A percentile compares a stretch with the other conserved stretches of the same genome.
These are phyloP conservation scores for Apus apus DNA, from an alignment of 2,113 vertebrate species.

Conservation along the genomic window DNA sequence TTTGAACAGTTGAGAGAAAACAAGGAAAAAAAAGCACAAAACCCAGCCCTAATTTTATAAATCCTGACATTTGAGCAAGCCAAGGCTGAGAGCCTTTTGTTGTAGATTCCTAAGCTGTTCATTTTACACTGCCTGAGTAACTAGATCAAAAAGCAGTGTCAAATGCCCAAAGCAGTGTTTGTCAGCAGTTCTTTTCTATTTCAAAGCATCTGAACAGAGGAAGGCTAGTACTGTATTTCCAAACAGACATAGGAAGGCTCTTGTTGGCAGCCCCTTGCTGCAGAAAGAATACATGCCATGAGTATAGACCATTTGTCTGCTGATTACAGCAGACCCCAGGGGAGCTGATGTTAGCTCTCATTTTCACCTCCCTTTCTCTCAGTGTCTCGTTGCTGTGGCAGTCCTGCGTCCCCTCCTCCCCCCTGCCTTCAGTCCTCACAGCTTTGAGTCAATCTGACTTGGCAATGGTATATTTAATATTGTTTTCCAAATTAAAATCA, in stretches of 20 bases:
- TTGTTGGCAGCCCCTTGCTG: constrained; percentile 70
- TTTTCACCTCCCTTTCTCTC: constrained; percentile 72
- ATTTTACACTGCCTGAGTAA: constrained; percentile 73
- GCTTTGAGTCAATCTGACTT: constrained; percentile 39
- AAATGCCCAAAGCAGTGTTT: constrained; percentile 79
- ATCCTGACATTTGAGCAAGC: constrained; percentile 22
- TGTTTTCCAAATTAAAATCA: constrained; percentile 71
- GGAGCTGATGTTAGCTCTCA: constrained; percentile 77
- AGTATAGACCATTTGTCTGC: constrained; percentile 74
- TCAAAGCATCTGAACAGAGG: constrained; percentile 69
- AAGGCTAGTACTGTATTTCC: constrained; percentile 71
- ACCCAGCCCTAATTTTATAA: not conserved
- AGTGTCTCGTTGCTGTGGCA: constrained; percentile 48
- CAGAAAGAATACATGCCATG: constrained; percentile 74
- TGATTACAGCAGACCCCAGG: constrained; percentile 73
- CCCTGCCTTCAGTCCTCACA: not conserved
- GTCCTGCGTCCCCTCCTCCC: constrained; percentile 28
- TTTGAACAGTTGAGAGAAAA: not conserved
- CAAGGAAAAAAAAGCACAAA: not conserved
- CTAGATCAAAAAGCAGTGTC: constrained; percentile 78
- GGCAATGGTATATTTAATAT: constrained; percentile 57
- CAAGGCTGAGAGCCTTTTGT: constrained; percentile 61
- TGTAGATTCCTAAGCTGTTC: constrained; percentile 77
- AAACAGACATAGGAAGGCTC: constrained; percentile 67
- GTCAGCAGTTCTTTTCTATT: constrained; percentile 74